phyloP scores from a whole-genome alignment of 1,140 invertebrate genomes.

The Campoletis sonorensis region DNA sequence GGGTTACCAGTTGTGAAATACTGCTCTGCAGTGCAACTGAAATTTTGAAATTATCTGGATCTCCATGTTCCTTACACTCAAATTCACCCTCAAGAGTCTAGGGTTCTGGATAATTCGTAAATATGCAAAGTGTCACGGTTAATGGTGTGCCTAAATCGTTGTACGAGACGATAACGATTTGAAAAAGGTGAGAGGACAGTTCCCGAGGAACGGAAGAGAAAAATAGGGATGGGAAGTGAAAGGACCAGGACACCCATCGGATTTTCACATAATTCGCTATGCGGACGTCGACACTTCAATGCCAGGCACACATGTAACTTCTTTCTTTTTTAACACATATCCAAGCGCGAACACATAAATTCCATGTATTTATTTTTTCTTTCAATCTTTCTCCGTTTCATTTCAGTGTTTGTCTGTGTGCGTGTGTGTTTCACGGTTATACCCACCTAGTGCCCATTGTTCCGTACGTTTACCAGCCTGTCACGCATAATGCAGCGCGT shows the following conservation, averaged over 20 bases:
- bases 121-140: not conserved
- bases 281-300: constrained; percentile 40
- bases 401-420: constrained; percentile 12
- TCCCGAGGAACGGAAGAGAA: not conserved
- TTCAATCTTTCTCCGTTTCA: constrained; percentile 44
- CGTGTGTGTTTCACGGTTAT: constrained; percentile 43
- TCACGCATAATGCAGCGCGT: constrained; percentile 69
- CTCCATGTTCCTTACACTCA: not conserved
- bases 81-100: not conserved
- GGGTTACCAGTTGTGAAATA: no score
- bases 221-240: not conserved
- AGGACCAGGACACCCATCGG: constrained; percentile 3
- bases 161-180: constrained; percentile 5
- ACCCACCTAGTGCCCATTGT: constrained; percentile 56
- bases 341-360: constrained; percentile 43
- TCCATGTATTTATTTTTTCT: constrained; percentile 35
- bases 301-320: constrained; percentile 10
- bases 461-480: constrained; percentile 62
- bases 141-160: constrained; percentile 15
- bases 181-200: constrained; percentile 16
- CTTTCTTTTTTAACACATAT: constrained; percentile 35
- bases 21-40: no score
- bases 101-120: constrained; percentile 27
- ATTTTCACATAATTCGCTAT: constrained; percentile 46
- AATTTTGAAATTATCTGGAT: not conserved